Base-by-base conservation (phyloP, 2,888 invertebrate species). In the Glaucopsyche alexis region DNA sequence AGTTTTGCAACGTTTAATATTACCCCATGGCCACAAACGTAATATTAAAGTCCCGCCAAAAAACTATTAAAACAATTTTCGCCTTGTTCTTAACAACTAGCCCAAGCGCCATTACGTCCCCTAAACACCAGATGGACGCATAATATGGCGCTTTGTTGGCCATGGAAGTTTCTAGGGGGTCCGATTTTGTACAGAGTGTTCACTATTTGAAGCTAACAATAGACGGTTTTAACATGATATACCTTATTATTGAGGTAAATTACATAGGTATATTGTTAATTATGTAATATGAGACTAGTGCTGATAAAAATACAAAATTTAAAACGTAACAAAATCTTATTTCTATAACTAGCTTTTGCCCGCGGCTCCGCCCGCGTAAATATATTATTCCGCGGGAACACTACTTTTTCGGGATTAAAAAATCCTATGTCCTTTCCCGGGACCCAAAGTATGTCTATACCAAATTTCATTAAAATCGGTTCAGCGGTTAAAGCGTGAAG, bases 111-210 rank as follows among this genome's bases (percentile, higher is more conserved):
- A 47, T 49, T 29, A 47, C 38, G 9, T 80, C 77, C 77, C 84
- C 87, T 84, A 85, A 87, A 84, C 86, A 80, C 78, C 81, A 83
- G 81, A 79, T 79, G 80, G 78, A 79, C 81, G 80, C 81, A 82
- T 85, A 82, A 84, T 83, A 81, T 81, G 81, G 69, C 81, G 82
- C 83, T 82, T 85, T 87, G 87, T 88, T 81, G 77, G 75, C 82
- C 85, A 87, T 84, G 87, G 84, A 81, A 88, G 84, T 89, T 88
- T 87, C 79, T 86, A 86, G 78, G 67, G 79, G 73, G 74, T 75
- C 75, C 75, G 78, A 80, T 80, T 79, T 76, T 79, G 76, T 79
- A 79, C 79, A 76, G 77, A 77, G 71, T 72, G 70, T 73, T 77
- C 76, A 66, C 50, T 72, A 69, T 71, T 42, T 71, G 73, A 73